phyloP scores from a whole-genome alignment of 2,797 vertebrate genomes.

The Orientallactaga sibirica region DNA sequence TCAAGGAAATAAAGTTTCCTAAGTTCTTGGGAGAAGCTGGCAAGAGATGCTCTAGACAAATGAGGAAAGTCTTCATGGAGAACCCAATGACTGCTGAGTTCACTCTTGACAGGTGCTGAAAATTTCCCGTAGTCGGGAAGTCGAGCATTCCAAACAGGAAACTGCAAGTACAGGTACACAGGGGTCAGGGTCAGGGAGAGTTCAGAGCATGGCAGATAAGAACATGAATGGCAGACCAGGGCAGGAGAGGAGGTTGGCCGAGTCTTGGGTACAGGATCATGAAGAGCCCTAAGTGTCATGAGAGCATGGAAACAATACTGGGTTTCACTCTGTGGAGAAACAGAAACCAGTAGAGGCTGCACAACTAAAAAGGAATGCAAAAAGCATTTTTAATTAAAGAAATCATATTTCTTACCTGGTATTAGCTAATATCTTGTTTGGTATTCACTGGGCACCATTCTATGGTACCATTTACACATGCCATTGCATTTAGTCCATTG shows the following conservation, averaged over 20 bases:
- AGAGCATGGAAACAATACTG: background rate
- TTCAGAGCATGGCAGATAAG: background rate
- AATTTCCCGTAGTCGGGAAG: background rate
- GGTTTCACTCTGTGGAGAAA: background rate
- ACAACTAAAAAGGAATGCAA: background rate
- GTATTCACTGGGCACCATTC: background rate
- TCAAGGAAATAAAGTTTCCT: background rate
- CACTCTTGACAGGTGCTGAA: conserved; percentile 18
- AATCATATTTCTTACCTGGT: background rate
- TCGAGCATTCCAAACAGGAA: background rate
- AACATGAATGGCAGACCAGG: fast-evolving
- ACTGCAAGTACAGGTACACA: background rate
- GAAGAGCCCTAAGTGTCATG: background rate
- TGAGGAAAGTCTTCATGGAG: background rate
- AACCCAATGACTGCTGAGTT: background rate
- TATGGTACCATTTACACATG: background rate
- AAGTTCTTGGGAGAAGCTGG: background rate
- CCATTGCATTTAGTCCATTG: background rate
- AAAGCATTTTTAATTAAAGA: background rate
- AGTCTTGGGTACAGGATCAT: fast-evolving
- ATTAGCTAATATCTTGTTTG: background rate
- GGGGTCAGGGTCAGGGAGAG: background rate
- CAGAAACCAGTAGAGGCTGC: background rate
- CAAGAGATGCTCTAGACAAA: fast-evolving
- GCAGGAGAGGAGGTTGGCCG: background rate